These are phyloP conservation scores for Dunckerocampus dactyliophorus DNA, from an alignment of 2,113 vertebrate species.

Conservation along the genomic window DNA sequence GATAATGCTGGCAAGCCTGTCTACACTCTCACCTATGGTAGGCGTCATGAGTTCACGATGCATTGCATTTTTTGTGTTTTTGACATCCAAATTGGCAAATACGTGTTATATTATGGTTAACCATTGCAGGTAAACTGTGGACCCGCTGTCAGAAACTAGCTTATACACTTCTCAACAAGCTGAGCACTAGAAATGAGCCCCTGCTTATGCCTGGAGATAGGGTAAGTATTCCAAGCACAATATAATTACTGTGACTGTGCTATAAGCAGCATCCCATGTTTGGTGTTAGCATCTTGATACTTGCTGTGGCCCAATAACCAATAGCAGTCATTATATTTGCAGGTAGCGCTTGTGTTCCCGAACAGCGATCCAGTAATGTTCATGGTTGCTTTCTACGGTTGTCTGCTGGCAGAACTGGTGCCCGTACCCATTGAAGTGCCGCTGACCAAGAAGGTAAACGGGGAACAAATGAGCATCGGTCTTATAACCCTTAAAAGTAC, in stretches of 20 bases:
- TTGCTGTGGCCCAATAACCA: background rate
- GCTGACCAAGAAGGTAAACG: constrained; percentile 87
- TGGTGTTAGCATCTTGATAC: too few species aligned
- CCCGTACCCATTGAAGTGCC: constrained; percentile 96
- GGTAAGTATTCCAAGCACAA: constrained; percentile 69
- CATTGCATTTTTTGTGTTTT: background rate
- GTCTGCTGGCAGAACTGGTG: constrained; percentile 89
- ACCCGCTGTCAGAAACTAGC: constrained; percentile 92
- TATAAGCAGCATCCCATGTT: background rate
- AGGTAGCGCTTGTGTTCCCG: constrained; percentile 96
- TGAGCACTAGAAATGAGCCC: constrained; percentile 87
- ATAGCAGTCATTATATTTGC: background rate
- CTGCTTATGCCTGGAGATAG: constrained; percentile 88
- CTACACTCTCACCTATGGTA: constrained; percentile 92
- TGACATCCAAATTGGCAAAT: background rate
- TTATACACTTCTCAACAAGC: constrained; percentile 90
- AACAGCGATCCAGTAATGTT: constrained; percentile 96
- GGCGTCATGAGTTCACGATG: constrained; percentile 6
- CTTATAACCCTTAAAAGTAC: background rate
- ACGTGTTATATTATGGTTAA: constrained; percentile 4
- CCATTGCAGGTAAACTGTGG: constrained; percentile 86
- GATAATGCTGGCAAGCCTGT: constrained; percentile 86
- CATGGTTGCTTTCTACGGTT: constrained; percentile 96
- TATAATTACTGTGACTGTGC: too few species aligned
- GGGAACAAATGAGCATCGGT: background rate